Conservation (phyloP, 2,113 vertebrate genomes). For the Setophaga petechia region DNA sequence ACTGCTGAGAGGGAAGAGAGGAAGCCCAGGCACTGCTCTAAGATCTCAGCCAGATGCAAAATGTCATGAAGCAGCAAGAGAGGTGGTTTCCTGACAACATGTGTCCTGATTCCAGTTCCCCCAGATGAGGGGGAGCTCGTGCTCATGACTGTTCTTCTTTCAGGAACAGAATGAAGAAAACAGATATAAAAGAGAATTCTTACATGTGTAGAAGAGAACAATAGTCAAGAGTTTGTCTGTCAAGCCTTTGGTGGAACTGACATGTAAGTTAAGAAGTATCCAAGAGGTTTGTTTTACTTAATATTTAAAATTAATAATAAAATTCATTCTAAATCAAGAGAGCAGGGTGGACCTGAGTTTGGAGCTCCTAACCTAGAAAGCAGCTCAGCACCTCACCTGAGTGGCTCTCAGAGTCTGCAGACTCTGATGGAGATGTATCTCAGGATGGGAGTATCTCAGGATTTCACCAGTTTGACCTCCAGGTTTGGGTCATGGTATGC, state of each 20-base stretch:
- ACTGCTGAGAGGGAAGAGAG: conserved; percentile 6
- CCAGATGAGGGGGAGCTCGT: neutral
- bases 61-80: neutral
- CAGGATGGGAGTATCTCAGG: neutral
- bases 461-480: neutral
- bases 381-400: neutral
- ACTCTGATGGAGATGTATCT: neutral
- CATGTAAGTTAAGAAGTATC: neutral
- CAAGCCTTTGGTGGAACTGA: neutral
- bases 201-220: neutral
- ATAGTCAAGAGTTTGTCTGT: neutral
- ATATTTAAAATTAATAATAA: neutral
- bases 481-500: neutral
- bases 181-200: neutral
- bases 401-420: neutral
- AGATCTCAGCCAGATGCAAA: neutral
- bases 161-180: neutral
- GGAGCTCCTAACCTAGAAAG: neutral
- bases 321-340: neutral
- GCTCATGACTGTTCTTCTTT: neutral
- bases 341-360: neutral
- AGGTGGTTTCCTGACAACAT: neutral
- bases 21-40: neutral
- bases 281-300: neutral
- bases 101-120: neutral